Evolutionary conservation across 2,888 invertebrate species (phyloP), one percentile per base, ranked within the genome.

Genomic region (Drosophila dives): DNA sequence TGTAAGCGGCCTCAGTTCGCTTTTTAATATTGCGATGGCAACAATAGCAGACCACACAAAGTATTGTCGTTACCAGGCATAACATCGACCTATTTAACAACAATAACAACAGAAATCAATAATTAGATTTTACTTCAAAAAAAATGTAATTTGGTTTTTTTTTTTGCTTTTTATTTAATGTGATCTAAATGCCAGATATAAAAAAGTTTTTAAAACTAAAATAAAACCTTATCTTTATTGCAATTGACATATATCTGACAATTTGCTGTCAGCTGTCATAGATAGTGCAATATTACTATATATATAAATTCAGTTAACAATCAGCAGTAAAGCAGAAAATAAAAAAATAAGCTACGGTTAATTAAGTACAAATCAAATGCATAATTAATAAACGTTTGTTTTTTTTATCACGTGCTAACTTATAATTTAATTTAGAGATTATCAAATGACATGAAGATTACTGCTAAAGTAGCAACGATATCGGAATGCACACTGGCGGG

Each of bases 11-110:
- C 77, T 92, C 92, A 32, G 93, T 92, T 20, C 93, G 91, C 78
- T 93, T 93, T 73, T 92, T 93, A 54, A 93, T 93, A 83, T 91
- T 93, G 65, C 93, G 92, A 89, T 93, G 93, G 91, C 95, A 95
- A 92, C 95, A 95, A 92, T 95, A 97, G 92, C 97, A 97, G 69
- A 96, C 95, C 42, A 96, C 94, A 89, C 96, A 96, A 68, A 97
- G 95, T 55, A 96, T 95, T 83, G 96, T 95, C 87, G 96, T 94
- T 81, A 97, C 95, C 34, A 96, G 96, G 91, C 96, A 96, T 84
- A 97, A 93, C 94, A 97, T 96, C 50, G 95, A 96, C 91, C 97
- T 97, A 94, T 63, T 94, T 93, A 48, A 23, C n/a, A 53, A 86
- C 20, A 38, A 62, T 29, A 17, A 10, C 11, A 12, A 51, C 6